Evolutionary conservation across 2,888 invertebrate species (phyloP).

Genomic region (Drosophila prolongata): DNA sequence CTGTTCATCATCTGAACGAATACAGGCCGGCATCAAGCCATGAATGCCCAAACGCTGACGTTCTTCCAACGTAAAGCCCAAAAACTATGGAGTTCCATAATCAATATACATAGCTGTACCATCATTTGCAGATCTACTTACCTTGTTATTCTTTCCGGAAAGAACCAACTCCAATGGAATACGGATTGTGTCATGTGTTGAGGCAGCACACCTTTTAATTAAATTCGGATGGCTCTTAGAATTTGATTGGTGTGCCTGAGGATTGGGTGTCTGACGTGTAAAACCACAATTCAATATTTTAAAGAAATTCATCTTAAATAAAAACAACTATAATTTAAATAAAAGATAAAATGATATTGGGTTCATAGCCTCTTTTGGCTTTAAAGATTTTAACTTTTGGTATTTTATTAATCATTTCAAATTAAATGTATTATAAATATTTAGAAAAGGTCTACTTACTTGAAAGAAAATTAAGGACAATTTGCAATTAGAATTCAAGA

Average conservation of each 20-base stretch:
- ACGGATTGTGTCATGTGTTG: constrained; percentile 8
- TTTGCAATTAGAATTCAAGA: background rate
- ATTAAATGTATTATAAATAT: too few species aligned
- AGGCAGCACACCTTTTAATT: background rate
- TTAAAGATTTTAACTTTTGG: background rate
- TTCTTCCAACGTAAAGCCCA: constrained; percentile 89
- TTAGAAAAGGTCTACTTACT: too few species aligned
- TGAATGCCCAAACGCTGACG: constrained; percentile 96
- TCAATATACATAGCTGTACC: too few species aligned
- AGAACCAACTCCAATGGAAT: constrained; percentile 80
- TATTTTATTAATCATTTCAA: background rate
- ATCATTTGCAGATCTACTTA: constrained; percentile 1
- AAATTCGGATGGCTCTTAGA: background rate
- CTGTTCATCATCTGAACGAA: constrained; percentile 94
- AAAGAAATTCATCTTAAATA: constrained; percentile 3
- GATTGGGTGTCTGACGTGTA: background rate
- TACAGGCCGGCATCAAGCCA: constrained; percentile 94
- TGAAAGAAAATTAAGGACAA: background rate
- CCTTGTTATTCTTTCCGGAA: constrained; percentile 58
- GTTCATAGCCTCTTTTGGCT: constrained; percentile 1
- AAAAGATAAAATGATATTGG: background rate
- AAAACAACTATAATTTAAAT: background rate
- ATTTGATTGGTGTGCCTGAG: background rate
- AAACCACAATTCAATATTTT: background rate
- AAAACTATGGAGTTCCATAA: constrained; percentile 32